Conservation (phyloP, 2,888 invertebrate genomes). For the Baccha elongata region DNA sequence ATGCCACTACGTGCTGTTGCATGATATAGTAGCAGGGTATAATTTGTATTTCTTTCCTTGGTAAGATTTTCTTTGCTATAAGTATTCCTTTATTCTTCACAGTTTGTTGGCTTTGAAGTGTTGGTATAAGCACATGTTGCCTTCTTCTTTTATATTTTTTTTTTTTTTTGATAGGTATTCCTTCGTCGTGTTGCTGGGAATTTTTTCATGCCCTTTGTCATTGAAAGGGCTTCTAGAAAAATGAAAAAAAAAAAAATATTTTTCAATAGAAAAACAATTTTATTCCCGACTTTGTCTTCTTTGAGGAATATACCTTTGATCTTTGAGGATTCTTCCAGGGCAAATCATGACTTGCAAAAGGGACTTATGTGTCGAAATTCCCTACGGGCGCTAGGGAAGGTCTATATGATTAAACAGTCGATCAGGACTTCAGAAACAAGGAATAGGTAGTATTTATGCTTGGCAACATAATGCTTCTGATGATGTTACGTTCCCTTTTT, state of each 20-base stretch:
- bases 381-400: conserved; percentile 74
- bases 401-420: conserved; percentile 66
- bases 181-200: not conserved
- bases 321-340: conserved; percentile 48
- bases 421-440: conserved; percentile 67
- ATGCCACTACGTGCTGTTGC: not conserved
- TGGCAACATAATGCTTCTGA: conserved; percentile 66
- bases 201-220: conserved; percentile 11
- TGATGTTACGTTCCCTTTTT: conserved; percentile 61
- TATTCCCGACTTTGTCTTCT: not conserved
- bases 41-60: conserved; percentile 15
- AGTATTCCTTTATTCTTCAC: conserved; percentile 6
- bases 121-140: conserved; percentile 25
- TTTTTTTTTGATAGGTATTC: not conserved
- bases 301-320: not conserved
- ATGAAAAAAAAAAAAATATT: not conserved
- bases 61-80: not conserved
- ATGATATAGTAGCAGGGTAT: not conserved
- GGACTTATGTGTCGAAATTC: conserved; percentile 60
- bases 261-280: not conserved
- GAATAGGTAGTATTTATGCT: conserved; percentile 64
- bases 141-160: conserved; percentile 22
- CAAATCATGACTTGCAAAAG: conserved; percentile 10
- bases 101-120: conserved; percentile 6
- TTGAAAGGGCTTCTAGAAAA: conserved; percentile 1